phyloP scores from a whole-genome alignment of 2,113 vertebrate species.

The Formicarius rufipectus region DNA sequence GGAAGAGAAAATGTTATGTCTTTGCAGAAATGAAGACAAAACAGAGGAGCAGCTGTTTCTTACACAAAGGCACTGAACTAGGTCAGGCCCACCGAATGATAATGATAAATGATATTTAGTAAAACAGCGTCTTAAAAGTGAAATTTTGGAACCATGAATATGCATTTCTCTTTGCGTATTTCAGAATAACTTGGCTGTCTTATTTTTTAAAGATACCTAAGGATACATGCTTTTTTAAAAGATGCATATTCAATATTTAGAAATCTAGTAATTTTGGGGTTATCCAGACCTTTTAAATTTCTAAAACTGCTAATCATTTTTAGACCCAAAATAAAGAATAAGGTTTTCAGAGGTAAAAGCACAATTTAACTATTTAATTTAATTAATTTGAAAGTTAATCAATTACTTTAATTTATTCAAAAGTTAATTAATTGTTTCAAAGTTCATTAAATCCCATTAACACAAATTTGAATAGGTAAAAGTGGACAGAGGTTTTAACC shows the following conservation, averaged over 20 bases:
- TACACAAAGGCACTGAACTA: neutral
- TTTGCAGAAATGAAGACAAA: slow-evolving; percentile 32
- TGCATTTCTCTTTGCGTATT: neutral
- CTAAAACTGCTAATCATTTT: neutral
- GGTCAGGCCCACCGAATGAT: neutral
- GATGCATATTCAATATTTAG: neutral
- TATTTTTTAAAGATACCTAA: neutral
- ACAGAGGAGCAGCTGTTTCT: slow-evolving; percentile 8
- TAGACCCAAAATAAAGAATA: neutral
- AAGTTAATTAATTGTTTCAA: neutral
- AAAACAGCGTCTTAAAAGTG: neutral
- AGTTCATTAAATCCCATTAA: neutral
- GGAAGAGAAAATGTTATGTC: slow-evolving; percentile 21
- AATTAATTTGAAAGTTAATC: neutral
- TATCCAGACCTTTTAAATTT: neutral
- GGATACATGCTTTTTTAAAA: neutral
- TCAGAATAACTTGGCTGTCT: neutral
- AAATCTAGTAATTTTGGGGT: neutral
- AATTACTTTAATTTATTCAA: neutral
- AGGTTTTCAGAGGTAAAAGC: neutral
- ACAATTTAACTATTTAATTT: neutral
- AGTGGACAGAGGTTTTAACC: neutral
- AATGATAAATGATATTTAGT: neutral
- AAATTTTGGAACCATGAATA: neutral
- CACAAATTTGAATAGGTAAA: neutral